Conservation (phyloP, 2,888 invertebrate genomes). For the Sceliomorpha sp. region DNA sequence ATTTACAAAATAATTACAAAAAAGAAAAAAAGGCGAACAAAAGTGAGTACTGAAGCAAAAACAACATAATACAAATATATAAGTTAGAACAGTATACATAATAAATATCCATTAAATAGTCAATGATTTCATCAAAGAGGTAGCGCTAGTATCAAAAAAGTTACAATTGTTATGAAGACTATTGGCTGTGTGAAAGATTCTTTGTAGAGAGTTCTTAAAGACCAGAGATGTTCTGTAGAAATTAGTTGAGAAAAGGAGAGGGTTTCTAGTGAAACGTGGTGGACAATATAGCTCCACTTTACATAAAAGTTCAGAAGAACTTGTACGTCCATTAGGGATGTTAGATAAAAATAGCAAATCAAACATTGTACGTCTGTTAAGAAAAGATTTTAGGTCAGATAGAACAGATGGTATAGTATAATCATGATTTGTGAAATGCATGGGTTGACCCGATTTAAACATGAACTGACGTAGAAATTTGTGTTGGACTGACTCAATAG, state of each 20-base stretch:
- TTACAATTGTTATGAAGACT: no score
- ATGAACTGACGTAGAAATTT: conserved; percentile 2
- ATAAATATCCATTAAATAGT: no score
- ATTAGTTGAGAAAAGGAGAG: conserved; percentile 4
- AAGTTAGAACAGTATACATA: no score
- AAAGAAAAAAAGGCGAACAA: no score
- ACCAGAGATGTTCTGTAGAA: no score
- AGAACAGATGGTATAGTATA: neutral
- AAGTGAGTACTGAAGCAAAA: no score
- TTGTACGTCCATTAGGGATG: neutral
- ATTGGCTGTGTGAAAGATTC: no score
- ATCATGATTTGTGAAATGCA: conserved; percentile 9
- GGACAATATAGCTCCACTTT: conserved; percentile 4
- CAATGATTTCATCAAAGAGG: no score
- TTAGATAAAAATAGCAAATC: conserved; percentile 2
- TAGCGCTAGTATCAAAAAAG: no score
- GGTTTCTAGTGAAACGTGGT: conserved; percentile 3
- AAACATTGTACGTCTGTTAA: neutral
- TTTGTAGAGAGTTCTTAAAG: conserved; percentile 5
- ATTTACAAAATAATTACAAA: no score
- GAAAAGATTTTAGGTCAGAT: neutral
- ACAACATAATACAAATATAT: no score
- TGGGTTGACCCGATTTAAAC: neutral
- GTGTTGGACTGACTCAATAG: no score
- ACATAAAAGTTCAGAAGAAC: conserved; percentile 5